Base-by-base conservation (phyloP, 2,113 vertebrate genomes). In the Apodemus sylvaticus region DNA sequence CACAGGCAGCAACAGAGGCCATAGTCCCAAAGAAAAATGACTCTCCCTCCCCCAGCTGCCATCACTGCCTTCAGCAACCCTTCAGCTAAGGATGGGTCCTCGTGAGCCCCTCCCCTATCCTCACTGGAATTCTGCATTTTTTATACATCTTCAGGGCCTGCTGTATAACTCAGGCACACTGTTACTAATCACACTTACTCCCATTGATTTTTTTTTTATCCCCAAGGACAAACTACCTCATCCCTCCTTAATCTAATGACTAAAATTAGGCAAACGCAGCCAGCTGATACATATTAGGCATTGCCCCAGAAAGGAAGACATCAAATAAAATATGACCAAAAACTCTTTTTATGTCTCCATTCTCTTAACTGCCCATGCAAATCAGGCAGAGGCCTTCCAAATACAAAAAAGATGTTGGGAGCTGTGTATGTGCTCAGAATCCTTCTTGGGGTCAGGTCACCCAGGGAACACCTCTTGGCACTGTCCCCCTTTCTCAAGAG, bases 161-260 rank as follows among this genome's bases (percentile, higher is more conserved):
- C 48, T n/a, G 90, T 97, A 95, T 95, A 87, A 96, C 94, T 71
- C 36, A 31, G 62, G 83, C 31, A 85, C 89, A 97, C 97, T 91
- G 97, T 96, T 95, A 95, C 97, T 98, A 98, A 98, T 98, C 98
- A 98, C 90, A 96, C 94, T 95, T 95, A 96, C 95, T 97, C 96
- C 97, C 97, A 98, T 96, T 42, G 98, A 98, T 29, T 79, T 98
- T 98, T 55, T 55, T 98, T 92, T 94, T 91, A 96, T 97, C 95
- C 96, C 96, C 1, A 79, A 96, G 97, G 97, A 98, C 93, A 34
- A 97, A 98, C 98, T 97, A 97, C 95, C 64, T 98, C 97, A 95
- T 97, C 96, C 66, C 97, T 92, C 82, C 77, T 89, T 97, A 95
- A 97, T 97, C 94, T 98, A 98, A 98, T 96, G 97, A 97, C 97